Evolutionary conservation across 2,797 vertebrate genomes (phyloP), one percentile per base, ranked within the genome.

Genomic region (Sciurus carolinensis): DNA sequence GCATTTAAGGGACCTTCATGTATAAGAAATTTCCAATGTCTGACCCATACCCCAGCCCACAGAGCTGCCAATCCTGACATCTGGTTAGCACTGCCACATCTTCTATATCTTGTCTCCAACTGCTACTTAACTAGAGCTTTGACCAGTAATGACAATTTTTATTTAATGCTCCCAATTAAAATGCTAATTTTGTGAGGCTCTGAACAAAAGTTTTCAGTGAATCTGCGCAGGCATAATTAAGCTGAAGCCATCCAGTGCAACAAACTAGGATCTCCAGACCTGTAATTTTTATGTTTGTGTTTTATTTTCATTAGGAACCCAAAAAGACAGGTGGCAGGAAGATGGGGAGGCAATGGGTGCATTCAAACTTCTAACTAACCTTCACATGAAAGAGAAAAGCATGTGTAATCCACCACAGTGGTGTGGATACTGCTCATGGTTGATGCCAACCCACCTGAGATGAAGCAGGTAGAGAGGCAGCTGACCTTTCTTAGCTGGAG

Each of bases 191-290:
- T 94, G 64, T 92, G 33, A 97, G 33, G 42, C 3, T 44, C 12
- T 66, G 59, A 92, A 96, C 7, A 44, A 80, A 87, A 80, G 73
- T 87, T 71, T 44, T 95, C 80, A 95, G 64, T 47, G 73, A 87
- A 80, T 81, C 92, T 86, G 54, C 15, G n/a, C 13, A 72, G 71
- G 54, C 3, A 33, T 18, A 77, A 64, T 18, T 64, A 44, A 94
- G 54, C 18, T 76, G 77, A 18, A 73, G 39, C 8, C n/a, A 79
- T 42, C 71, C 77, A 54, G 64, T 28, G 50, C 66, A 91, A 72
- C 33, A 28, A 9, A 24, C 26, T 47, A 15, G 33, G 42, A 30
- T 4, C 4, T 5, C 24, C 71, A 76, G 14, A 33, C 24, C 4
- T 75, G 47, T 0, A 2, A 30, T 18, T 71, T 85, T 81, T 75